Conservation (phyloP, 2,888 invertebrate species). For the Rhagophthalmus giganteus region DNA sequence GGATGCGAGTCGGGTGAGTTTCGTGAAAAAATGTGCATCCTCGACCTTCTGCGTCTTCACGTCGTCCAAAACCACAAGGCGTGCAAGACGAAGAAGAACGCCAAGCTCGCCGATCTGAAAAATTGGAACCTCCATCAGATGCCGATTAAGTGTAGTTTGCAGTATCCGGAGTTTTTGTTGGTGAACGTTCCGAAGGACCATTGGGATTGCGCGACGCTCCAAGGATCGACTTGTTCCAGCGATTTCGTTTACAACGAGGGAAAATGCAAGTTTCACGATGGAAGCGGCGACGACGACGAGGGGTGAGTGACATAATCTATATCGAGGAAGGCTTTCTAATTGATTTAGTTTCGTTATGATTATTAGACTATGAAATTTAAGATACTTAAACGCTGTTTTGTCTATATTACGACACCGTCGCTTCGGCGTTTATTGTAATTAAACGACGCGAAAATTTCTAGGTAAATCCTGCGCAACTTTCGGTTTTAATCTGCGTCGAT, state of each 20-base stretch:
- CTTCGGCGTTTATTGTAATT: too few species aligned
- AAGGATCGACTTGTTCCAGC: conserved; percentile 9
- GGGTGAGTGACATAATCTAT: too few species aligned
- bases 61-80: conserved; percentile 57
- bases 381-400: too few species aligned
- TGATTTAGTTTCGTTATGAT: too few species aligned
- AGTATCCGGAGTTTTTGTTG: conserved; percentile 40
- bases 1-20: not conserved
- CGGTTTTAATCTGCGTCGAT: too few species aligned
- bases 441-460: too few species aligned
- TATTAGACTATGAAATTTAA: too few species aligned
- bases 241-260: conserved; percentile 9
- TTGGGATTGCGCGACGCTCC: conserved; percentile 25
- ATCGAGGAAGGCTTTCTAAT: too few species aligned
- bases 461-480: too few species aligned
- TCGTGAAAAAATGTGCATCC: conserved; percentile 58
- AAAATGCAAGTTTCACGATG: conserved; percentile 13
- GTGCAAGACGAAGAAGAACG: conserved; percentile 22
- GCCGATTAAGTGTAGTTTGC: conserved; percentile 24
- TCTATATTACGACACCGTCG: too few species aligned
- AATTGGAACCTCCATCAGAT: conserved; percentile 29
- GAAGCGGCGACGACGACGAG: conserved; percentile 1
- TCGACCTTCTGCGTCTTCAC: conserved; percentile 61
- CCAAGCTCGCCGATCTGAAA: conserved; percentile 21
- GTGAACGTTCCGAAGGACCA: conserved; percentile 31